phyloP scores from a whole-genome alignment of 2,113 vertebrate genomes.

The Machaerirhynchus nigripectus region DNA sequence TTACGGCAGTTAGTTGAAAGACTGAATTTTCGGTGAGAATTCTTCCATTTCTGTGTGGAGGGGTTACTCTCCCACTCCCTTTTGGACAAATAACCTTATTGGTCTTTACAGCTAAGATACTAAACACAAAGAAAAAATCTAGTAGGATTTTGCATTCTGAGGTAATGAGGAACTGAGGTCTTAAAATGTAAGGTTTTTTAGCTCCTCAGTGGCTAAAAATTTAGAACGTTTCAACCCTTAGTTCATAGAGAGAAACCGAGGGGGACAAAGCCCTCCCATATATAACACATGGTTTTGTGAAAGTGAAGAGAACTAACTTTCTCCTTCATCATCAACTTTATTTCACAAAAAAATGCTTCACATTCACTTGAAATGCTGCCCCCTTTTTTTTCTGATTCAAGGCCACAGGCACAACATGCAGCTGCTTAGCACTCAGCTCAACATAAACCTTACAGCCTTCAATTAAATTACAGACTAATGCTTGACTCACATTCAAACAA shows the following conservation, averaged over 20 bases:
- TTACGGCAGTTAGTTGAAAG: background rate
- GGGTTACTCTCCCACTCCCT: rapidly evolving
- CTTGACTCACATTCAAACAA: constrained; percentile 47
- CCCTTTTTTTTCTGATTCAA: background rate
- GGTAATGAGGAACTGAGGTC: background rate
- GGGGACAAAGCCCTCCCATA: background rate
- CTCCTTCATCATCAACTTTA: background rate
- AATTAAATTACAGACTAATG: constrained; percentile 18
- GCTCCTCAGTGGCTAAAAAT: background rate
- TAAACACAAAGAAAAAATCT: background rate
- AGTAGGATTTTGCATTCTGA: background rate
- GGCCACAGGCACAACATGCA: background rate
- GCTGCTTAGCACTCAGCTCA: background rate
- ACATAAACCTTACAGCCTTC: background rate
- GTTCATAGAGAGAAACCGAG: background rate
- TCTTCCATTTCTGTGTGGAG: background rate
- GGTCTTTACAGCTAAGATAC: background rate
- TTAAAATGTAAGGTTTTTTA: background rate
- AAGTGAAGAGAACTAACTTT: background rate
- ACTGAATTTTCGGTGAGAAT: background rate
- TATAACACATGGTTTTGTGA: background rate
- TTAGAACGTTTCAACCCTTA: background rate
- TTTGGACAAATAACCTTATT: background rate
- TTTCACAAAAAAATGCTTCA: background rate
- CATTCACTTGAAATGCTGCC: background rate